Evolutionary conservation across 2,113 vertebrate genomes (phyloP).

Genomic region (Atrichornis clamosus): DNA sequence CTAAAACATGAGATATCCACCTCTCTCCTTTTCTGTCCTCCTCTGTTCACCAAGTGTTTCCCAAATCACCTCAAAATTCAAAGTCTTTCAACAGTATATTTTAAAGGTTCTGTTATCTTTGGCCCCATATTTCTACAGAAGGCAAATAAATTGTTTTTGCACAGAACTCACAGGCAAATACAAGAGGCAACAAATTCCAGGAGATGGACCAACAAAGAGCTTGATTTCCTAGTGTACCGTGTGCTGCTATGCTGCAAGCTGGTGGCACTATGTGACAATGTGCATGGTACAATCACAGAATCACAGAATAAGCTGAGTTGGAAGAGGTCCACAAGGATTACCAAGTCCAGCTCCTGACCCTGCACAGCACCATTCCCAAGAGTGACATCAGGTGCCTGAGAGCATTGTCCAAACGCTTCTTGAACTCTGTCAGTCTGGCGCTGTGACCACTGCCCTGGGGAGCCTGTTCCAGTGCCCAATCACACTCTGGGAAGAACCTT

Average conservation of each 20-base stretch:
- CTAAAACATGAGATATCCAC: neutral
- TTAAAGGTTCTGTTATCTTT: neutral
- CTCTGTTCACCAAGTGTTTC: neutral
- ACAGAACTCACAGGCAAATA: neutral
- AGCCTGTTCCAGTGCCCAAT: neutral
- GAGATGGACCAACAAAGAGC: neutral
- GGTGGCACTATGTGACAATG: neutral
- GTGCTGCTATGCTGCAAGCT: neutral
- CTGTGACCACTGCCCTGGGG: neutral
- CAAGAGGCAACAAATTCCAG: neutral
- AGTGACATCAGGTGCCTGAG: neutral
- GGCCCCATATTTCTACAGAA: neutral
- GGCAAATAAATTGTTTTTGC: neutral
- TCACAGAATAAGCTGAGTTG: neutral
- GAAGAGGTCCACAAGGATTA: neutral
- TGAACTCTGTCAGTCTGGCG: neutral
- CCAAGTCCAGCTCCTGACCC: rapidly evolving
- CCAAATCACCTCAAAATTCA: neutral
- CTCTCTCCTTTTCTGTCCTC: neutral
- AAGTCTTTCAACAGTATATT: neutral
- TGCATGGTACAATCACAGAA: neutral
- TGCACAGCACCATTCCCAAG: neutral
- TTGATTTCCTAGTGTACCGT: neutral
- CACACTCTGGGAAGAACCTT: neutral
- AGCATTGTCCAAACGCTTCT: neutral